Evolutionary conservation across 2,888 invertebrate species (phyloP), one percentile per base, ranked within the genome.

Genomic region (Drosophila austrosaltans): DNA sequence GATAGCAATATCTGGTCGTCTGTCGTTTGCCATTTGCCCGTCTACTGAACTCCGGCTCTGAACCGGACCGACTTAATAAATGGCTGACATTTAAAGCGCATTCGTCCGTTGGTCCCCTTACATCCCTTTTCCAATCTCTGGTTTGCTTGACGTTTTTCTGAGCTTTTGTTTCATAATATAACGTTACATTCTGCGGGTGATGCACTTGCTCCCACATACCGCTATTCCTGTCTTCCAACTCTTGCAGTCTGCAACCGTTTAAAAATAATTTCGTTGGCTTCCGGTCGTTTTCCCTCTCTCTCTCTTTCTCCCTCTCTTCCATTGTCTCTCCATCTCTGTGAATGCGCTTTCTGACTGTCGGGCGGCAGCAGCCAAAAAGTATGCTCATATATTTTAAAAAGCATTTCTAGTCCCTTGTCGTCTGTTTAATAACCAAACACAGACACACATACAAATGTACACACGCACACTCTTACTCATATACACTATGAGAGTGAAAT

Each of bases 181-280:
- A 63, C 73, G 69, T 76, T 65, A 62, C 76, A 78, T 82, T 76
- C 64, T 58, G 76, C 54, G 68, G 63, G 79, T 72, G 75, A 61
- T 69, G 58, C 80, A 56, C 74, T 69, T 74, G 65, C 78, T 71
- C 58, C 57, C 53, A 44, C 53, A 53, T 48, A 48, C 22, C 22
- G 48, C 44, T 8, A 12, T 25, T 12, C 22, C 25, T 16, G 8
- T 25, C 48, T 25, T 5, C 44, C 44, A 36, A 8, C 44, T 20
- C 20, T 8, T 20, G 22, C 54, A 68, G 20, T 42, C n/a, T 63
- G 36, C 32, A 71, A 82, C 72, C 83, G 83, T 83, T 85, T 87
- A 83, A 79, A 87, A 85, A 87, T 83, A 87, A 87, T 87, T 85
- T 87, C 76, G 58, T 75, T 75, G 54, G 72, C 76, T 87, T 87